phyloP scores from a whole-genome alignment of 2,888 invertebrate genomes.

The Copidosoma aretas region DNA sequence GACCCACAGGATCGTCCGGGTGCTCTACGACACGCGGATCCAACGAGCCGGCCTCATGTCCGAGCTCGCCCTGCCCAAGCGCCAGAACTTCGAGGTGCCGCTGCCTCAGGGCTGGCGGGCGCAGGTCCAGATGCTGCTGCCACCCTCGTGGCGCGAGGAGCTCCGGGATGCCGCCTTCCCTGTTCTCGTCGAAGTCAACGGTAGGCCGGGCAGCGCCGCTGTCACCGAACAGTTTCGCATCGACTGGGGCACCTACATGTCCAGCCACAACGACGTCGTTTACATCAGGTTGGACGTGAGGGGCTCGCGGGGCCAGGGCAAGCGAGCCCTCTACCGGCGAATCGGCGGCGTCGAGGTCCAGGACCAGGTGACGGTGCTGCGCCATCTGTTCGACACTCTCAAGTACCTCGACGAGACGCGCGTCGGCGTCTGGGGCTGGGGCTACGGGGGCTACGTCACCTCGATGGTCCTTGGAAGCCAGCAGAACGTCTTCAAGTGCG shows the following conservation, averaged over 20 bases:
- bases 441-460: slow-evolving; percentile 95
- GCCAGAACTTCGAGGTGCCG: slow-evolving; percentile 81
- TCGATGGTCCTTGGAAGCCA: slow-evolving; percentile 88
- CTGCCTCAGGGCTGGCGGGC: slow-evolving; percentile 84
- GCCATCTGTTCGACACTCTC: slow-evolving; percentile 80
- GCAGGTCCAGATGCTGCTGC: slow-evolving; percentile 86
- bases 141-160: slow-evolving; percentile 88
- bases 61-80: slow-evolving; percentile 82
- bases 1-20: slow-evolving; percentile 77
- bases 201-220: slow-evolving; percentile 88
- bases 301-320: slow-evolving; percentile 81
- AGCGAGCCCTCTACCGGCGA: slow-evolving; percentile 79
- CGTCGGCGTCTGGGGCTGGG: slow-evolving; percentile 96
- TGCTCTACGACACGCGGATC: slow-evolving; percentile 76
- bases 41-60: slow-evolving; percentile 72
- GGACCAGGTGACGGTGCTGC: slow-evolving; percentile 87
- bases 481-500: slow-evolving; percentile 86
- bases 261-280: slow-evolving; percentile 87
- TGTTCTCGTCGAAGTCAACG: slow-evolving; percentile 90
- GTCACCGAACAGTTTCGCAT: slow-evolving; percentile 87
- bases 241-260: slow-evolving; percentile 93
- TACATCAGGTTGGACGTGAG: slow-evolving; percentile 91
- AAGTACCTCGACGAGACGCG: slow-evolving; percentile 86
- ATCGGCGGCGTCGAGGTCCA: slow-evolving; percentile 90
- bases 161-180: slow-evolving; percentile 86